Base-by-base conservation (phyloP, 2,888 invertebrate species). In the Phalera bucephala region DNA sequence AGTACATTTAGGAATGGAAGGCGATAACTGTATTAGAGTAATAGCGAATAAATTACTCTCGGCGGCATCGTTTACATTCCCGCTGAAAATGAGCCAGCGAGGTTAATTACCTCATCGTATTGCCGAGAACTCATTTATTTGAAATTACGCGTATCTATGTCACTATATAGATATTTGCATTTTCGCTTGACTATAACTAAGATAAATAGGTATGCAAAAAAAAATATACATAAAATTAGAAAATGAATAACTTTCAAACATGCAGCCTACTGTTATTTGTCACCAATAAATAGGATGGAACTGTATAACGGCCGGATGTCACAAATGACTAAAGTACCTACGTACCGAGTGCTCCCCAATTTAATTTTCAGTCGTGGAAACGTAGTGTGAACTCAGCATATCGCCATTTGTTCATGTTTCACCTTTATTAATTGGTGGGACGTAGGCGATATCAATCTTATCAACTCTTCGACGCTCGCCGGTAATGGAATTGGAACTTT, bases 81-180 rank as follows among this genome's bases (percentile, higher is more conserved):
- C 29, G 27, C 31, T 30, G 35, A 46, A 40, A 47, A 59, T 43
- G 39, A 40, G 35, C 32, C 31, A 32, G 23, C 33, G 34, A 47
- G 40, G 45, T 52, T 58, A 59, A 55, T 49, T 45, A 31, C n/a
- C 41, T 43, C 33, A 43, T 47, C 43, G 41, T 39, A 47, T 48
- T 45, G 43, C 33, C 34, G 25, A 42, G 43, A 42, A 27, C 36
- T n/a, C n/a, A n/a, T n/a, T n/a, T n/a, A n/a, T n/a, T n/a, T n/a
- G n/a, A n/a, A n/a, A n/a, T n/a, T n/a, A n/a, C n/a, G n/a, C n/a
- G n/a, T n/a, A n/a, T n/a, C n/a, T n/a, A n/a, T n/a, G n/a, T n/a
- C n/a, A n/a, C n/a, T n/a, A n/a, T n/a, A n/a, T n/a, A n/a, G n/a
- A n/a, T n/a, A n/a, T n/a, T n/a, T n/a, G n/a, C n/a, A n/a, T n/a